Base-by-base conservation (phyloP, 2,888 invertebrate species). In the Drosophila rellima region DNA sequence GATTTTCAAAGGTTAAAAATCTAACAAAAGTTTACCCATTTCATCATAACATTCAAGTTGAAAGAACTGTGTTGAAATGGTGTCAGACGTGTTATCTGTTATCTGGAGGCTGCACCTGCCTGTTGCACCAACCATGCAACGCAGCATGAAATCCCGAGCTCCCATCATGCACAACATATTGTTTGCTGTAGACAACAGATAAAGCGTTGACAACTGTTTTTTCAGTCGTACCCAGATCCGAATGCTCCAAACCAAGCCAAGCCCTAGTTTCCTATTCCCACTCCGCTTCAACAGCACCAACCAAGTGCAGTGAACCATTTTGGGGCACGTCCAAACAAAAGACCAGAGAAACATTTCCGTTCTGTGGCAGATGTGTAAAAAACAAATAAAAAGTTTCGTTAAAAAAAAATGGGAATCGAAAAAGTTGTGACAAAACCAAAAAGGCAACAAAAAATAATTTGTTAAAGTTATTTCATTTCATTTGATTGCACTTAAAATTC, bases 291-390 rank as follows among this genome's bases (percentile, higher is more conserved):
- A 26, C 56, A 17, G 31, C 68, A 67, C 84, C 84, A 89, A 82
- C 87, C 74, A 82, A 89, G 88, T 85, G 84, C 89, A 89, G 70
- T 87, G 88, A 85, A 85, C 89, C 84, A 89, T 89, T 89, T 87
- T 79, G 72, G 83, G 80, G 88, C 85, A 73, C 79, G 80, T 75
- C 70, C 67, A 56, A 61, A 74, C 65, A 72, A 64, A 63, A 57
- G 48, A 55, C 68, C 63, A 71, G 64, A 45, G 73, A 45, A 80
- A 84, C 84, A 84, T 84, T 89, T 84, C 87, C 89, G 89, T 76
- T 89, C 71, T 79, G 85, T 64, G 69, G 67, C 70, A 71, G 65
- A 74, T 81, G 89, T 78, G 89, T 78, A 81, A 77, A 77, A 79
- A 54, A 31, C 31, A 39, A 40, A 42, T 59, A 74, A 66, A 48